Base-by-base conservation (phyloP, 30 jellyfish, hydroid and myxozoan species). In the Phacellophora camtschatica region DNA sequence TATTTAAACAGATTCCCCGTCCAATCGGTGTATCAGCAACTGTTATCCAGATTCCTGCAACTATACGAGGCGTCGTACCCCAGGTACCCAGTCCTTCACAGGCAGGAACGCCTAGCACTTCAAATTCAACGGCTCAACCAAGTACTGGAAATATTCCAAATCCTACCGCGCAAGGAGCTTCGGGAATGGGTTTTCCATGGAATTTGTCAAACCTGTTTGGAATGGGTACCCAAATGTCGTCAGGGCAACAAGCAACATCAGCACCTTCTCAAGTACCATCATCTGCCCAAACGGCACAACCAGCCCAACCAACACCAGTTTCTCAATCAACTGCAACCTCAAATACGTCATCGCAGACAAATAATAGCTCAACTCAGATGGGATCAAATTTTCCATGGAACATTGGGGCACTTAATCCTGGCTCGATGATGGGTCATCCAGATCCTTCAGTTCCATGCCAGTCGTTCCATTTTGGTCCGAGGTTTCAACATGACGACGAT, bases 401-500 rank as follows among this genome's bases (percentile, higher is more conserved):
- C 73, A 75, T 54, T 1, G 74, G 66, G 7, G 51, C 62, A 1
- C 50, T 68, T 13, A 36, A 58, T 19, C 80, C 88, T 15, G 13
- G 54, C 37, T 42, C 80, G 9, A 36, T 58, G 66, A 15, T 59
- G 18, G 86, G 86, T 2, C 94, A 86, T 79, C 96, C 97, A 32
- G 99, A 93, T 41, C 86, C 96, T 9, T 69, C 77, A 7, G 87
- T 93, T 4, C 99, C 97, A 2, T 93, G 99, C 71, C 95, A 86
- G 19, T 93, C 99, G 48, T 93, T 83, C 81, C 99, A 93, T 61
- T 87, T 93, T 70, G 99, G 99, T n/a, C 98, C 98, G 13, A 78
- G 88, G 16, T 85, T 92, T 64, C 95, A 83, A 33, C 84, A 63
- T 4, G 81, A 37, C 22, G 80, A 73, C 9, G 79, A 28, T 24